These are phyloP conservation scores for Chiloscyllium plagiosum DNA, from an alignment of 2,113 vertebrate genomes.

Conservation along the genomic window DNA sequence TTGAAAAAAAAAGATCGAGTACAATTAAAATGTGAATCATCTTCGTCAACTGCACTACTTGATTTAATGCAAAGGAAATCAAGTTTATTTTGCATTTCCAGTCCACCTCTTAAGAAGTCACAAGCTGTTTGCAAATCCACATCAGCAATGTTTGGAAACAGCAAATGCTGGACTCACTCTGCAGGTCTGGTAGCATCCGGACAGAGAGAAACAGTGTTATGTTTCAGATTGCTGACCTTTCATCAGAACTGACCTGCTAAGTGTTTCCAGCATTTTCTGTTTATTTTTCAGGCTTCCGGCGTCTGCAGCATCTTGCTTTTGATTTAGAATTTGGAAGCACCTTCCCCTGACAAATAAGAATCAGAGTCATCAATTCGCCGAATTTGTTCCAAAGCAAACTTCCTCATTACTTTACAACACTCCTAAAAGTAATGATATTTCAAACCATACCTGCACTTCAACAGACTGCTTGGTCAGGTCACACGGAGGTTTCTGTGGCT, in stretches of 20 bases:
- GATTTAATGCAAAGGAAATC: neutral
- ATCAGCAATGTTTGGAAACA: neutral
- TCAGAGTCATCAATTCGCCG: neutral
- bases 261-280: neutral
- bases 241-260: constrained; percentile 5
- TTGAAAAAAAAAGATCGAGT: neutral
- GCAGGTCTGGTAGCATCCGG: neutral
- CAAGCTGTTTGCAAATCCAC: neutral
- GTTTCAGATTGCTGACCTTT: neutral
- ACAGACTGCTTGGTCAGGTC: constrained; percentile 82
- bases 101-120: neutral
- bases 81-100: neutral
- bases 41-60: neutral
- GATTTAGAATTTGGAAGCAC: neutral
- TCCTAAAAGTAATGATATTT: neutral
- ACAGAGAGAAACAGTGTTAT: neutral
- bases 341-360: neutral
- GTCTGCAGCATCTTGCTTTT: neutral
- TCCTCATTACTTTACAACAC: too few relatives aligned
- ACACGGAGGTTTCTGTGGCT: constrained; percentile 78
- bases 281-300: neutral
- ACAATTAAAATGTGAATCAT: neutral
- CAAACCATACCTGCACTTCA: constrained; percentile 69
- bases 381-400: neutral
- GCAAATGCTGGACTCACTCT: neutral